Evolutionary conservation across 2,888 invertebrate species (phyloP), one percentile per base, ranked within the genome.

Genomic region (Leucophenga maculata): DNA sequence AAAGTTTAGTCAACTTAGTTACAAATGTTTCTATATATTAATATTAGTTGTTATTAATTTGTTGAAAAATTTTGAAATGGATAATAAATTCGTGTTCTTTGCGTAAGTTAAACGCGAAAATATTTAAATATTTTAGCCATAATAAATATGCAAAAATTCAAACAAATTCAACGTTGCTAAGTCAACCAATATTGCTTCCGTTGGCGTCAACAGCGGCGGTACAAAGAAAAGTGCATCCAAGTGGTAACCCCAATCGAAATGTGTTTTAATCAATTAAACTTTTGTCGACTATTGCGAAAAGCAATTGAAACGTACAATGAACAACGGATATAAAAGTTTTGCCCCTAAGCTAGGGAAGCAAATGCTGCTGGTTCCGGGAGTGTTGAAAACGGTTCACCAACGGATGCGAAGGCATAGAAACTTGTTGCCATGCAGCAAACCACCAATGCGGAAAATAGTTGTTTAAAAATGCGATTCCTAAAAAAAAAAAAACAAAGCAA

Each of bases 81-180:
- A 22, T 8, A 57, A 26, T n/a, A n/a, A 57, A 31, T 22, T 62
- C 46, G 62, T 62, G 1, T 62, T 16, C 46, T 62, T 62, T 62
- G 46, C 62, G 62, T 62, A 62, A 62, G 62, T 62, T 62, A 54
- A 54, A 22, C 18, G 54, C 22, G 6, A 16, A 50, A 50, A 54
- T 18, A 3, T 20, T 20, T 9, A 18, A 3, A 14, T 20, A 18
- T 1, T 31, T 31, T 60, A 39, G 3, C 9, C 18, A 39, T 39
- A 44, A 13, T 18, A 55, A n/a, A 50, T 16, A 50, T 4, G 50
- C 2, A 18, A n/a, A 50, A 50, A 4, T 50, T n/a, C 16, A 50
- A 50, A 50, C 50, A 16, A 22, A 11, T 22, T 32, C 31, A 20
- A 14, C 13, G 31, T 59, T 59, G 31, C 31, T 31, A 59, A 31